Percentiles rank a stretch among this genome's conserved stretches.
Evolutionary conservation across 2,113 vertebrate genomes (phyloP).

Genomic region (Psittacara wagleri): DNA sequence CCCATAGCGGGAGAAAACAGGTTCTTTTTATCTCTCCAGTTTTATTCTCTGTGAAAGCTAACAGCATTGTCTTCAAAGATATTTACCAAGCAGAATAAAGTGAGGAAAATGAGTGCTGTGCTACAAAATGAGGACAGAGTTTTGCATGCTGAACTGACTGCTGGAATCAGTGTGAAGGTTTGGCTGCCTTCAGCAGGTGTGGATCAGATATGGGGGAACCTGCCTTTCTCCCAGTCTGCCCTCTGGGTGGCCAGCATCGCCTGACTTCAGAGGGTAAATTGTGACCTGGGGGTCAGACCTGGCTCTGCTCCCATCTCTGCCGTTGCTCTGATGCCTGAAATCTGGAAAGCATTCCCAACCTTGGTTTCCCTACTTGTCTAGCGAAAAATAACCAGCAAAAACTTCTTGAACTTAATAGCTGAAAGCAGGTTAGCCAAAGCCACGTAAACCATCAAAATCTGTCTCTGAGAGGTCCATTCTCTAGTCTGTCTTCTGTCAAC

Average conservation of each 20-base stretch:
- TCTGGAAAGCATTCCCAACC: neutral
- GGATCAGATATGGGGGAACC: neutral
- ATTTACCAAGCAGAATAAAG: slow-evolving; percentile 26
- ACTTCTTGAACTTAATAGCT: neutral
- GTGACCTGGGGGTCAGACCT: neutral
- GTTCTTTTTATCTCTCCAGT: slow-evolving; percentile 15
- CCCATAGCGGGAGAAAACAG: neutral
- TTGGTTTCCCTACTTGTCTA: neutral
- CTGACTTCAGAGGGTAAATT: neutral
- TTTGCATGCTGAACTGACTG: neutral
- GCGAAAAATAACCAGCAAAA: neutral
- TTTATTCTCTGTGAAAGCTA: neutral
- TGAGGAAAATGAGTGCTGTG: neutral
- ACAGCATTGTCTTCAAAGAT: slow-evolving; percentile 15
- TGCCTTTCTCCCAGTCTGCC: neutral
- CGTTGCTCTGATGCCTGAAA: neutral
- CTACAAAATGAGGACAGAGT: neutral
- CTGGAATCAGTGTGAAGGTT: neutral
- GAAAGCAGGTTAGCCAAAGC: neutral
- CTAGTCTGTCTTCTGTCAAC: neutral
- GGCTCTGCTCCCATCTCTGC: neutral
- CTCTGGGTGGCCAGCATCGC: accelerated
- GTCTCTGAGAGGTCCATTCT: neutral
- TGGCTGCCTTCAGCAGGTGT: neutral
- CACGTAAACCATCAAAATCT: neutral